Percentiles rank a stretch among this genome's conserved stretches.
Evolutionary conservation across 1,140 invertebrate species (phyloP).

Genomic region (Lepidurus apus): DNA sequence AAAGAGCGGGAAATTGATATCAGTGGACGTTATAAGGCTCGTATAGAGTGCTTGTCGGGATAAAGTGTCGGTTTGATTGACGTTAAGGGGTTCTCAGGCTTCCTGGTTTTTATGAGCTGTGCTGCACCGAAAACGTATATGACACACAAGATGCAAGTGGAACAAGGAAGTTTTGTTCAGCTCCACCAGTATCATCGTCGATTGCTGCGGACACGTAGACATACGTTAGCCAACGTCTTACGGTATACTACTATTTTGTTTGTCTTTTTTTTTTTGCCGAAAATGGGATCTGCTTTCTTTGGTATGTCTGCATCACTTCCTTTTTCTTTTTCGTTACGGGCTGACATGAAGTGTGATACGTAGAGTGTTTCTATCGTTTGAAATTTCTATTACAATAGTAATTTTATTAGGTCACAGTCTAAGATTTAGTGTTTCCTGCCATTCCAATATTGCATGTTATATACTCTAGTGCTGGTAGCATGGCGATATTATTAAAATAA

Average conservation of each 20-base stretch:
- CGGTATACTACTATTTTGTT: not conserved
- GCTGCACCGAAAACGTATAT: not conserved
- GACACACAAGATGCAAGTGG: constrained; percentile 20
- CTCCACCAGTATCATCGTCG: constrained; percentile 26
- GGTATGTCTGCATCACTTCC: too few species aligned
- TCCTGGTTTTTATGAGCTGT: not conserved
- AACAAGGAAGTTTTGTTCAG: constrained; percentile 27
- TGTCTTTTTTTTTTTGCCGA: not conserved
- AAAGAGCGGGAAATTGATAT: constrained; percentile 10
- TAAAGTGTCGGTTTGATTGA: not conserved
- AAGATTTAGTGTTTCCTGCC: too few species aligned
- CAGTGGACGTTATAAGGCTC: not conserved
- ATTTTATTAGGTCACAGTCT: too few species aligned
- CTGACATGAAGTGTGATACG: too few species aligned
- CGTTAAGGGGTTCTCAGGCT: not conserved
- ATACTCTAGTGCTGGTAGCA: too few species aligned
- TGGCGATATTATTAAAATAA: too few species aligned
- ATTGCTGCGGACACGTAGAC: constrained; percentile 21
- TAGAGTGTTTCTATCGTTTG: too few species aligned
- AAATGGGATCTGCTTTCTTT: not conserved
- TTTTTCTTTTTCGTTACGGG: too few species aligned
- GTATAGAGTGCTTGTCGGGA: not conserved
- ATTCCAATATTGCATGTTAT: too few species aligned
- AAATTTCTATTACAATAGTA: too few species aligned
- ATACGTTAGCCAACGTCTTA: constrained; percentile 31